Evolutionary conservation across 2,113 vertebrate species (phyloP).

Genomic region (Platanista minor): DNA sequence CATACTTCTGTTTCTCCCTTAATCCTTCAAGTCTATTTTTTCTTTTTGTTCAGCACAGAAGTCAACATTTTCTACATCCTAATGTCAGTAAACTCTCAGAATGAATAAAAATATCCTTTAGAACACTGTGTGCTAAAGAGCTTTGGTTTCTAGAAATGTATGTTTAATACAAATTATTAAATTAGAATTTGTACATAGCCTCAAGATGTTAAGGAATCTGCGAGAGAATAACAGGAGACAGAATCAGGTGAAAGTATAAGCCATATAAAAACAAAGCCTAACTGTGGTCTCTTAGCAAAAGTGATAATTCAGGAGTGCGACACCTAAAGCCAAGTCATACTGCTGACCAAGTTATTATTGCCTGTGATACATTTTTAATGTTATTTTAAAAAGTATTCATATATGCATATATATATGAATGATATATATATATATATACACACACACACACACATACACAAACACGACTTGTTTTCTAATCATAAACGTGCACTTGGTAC

Average conservation of each 20-base stretch:
- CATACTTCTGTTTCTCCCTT: not conserved
- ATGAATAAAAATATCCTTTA: not conserved
- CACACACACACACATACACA: not conserved
- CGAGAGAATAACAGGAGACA: not conserved
- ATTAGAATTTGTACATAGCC: not conserved
- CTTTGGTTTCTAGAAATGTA: conserved; percentile 2
- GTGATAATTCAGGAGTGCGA: not conserved
- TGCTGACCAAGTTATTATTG: not conserved
- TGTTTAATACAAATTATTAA: not conserved
- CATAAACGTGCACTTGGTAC: not conserved
- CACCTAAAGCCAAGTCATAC: not conserved
- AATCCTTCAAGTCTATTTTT: not conserved
- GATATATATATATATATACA: no score
- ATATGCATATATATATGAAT: not conserved
- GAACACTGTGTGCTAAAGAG: not conserved
- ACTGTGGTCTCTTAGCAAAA: not conserved
- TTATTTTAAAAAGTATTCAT: not conserved
- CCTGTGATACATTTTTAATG: not conserved
- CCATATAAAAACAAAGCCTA: not conserved
- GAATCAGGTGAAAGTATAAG: not conserved
- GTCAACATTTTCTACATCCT: not conserved
- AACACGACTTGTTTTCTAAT: not conserved
- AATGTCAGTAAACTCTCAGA: not conserved
- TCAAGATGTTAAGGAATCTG: not conserved
- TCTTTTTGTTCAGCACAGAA: not conserved